These are phyloP conservation scores for Subacronicta megacephala DNA, from an alignment of 2,888 invertebrate species.

Conservation along the genomic window DNA sequence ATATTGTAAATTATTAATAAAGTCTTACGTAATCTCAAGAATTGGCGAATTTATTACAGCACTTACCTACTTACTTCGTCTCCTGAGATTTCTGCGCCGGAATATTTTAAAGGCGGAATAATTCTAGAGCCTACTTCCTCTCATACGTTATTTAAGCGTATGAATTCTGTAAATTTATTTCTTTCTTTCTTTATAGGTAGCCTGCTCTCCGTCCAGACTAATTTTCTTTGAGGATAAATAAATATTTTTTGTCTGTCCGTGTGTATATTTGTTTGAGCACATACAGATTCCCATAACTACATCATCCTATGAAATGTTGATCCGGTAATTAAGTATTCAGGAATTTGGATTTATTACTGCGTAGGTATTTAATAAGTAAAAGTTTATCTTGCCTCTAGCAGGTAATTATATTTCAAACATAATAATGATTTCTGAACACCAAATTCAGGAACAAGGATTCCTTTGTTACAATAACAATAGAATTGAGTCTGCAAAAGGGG, in stretches of 20 bases:
- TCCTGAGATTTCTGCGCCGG: slow-evolving; percentile 17
- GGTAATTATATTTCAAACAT: slow-evolving; percentile 1
- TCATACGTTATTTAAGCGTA: slow-evolving; percentile 19
- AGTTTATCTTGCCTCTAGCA: background rate
- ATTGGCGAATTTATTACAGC: slow-evolving; percentile 43
- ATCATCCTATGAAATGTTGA: background rate
- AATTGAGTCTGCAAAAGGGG: background rate
- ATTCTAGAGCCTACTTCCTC: slow-evolving; percentile 14
- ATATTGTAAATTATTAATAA: slow-evolving; percentile 22
- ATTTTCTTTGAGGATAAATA: too few relatives aligned
- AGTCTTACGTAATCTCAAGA: slow-evolving; percentile 25
- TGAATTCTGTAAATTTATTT: slow-evolving; percentile 27
- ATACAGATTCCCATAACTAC: too few relatives aligned
- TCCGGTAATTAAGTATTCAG: too few relatives aligned
- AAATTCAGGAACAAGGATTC: slow-evolving; percentile 2
- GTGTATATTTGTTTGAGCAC: too few relatives aligned
- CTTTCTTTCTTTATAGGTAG: too few relatives aligned
- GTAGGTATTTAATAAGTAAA: too few relatives aligned
- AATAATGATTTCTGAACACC: background rate
- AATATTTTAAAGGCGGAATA: slow-evolving; percentile 34
- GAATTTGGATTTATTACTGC: too few relatives aligned
- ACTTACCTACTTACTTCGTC: slow-evolving; percentile 22
- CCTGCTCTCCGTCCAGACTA: background rate
- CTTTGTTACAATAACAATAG: slow-evolving; percentile 11
- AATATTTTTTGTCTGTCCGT: too few relatives aligned